These are phyloP conservation scores for Dryobotodes eremita DNA, from an alignment of 2,888 invertebrate species.

Conservation along the genomic window DNA sequence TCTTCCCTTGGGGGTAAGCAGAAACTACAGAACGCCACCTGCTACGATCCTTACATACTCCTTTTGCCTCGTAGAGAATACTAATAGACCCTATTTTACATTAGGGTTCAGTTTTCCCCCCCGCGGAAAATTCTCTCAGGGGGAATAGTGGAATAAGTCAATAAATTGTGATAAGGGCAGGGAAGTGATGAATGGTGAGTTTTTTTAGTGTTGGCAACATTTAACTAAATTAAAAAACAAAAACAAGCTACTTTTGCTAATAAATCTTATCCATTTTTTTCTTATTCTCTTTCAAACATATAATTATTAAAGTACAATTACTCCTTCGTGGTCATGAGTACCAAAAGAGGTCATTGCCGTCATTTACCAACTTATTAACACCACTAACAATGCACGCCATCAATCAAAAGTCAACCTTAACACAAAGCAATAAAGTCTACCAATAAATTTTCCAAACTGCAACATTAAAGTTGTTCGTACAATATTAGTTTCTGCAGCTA, in stretches of 20 bases:
- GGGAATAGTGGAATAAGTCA: no score
- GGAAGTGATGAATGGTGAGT: no score
- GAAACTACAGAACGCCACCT: no score
- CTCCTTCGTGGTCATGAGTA: constrained; percentile 53
- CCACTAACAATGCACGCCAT: constrained; percentile 8
- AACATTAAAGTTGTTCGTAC: constrained; percentile 17
- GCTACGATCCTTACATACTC: no score
- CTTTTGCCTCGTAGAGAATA: no score
- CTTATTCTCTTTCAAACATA: constrained; percentile 40
- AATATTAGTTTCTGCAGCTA: constrained; percentile 50
- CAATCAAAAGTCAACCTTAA: constrained; percentile 40
- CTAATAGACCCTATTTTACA: no score
- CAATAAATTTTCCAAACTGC: neutral
- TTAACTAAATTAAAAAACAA: neutral
- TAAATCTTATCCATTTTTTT: constrained; percentile 48
- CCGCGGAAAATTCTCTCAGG: no score
- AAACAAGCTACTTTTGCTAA: neutral
- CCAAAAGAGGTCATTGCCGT: constrained; percentile 62
- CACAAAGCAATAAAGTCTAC: rapidly evolving
- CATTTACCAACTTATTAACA: constrained; percentile 32
- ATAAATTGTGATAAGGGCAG: no score
- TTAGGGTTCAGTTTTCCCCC: no score
- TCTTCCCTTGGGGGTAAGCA: no score
- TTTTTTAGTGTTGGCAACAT: no score
- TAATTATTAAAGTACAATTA: constrained; percentile 62